phyloP scores from a whole-genome alignment of 2,888 invertebrate species.

The Thyatira batis region DNA sequence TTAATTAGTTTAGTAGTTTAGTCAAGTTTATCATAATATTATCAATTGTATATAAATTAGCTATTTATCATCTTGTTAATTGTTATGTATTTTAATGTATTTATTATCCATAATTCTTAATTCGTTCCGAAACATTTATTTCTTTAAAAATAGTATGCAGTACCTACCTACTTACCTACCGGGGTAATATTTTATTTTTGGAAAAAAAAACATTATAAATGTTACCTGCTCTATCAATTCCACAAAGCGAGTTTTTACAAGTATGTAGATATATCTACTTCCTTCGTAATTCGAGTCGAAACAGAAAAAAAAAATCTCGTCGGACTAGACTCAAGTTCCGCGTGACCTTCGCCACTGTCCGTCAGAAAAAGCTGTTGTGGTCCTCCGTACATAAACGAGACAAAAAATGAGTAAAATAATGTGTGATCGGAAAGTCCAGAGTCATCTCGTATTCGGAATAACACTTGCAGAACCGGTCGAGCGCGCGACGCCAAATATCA shows the following conservation, averaged over 20 bases:
- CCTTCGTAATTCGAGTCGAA: constrained; percentile 56
- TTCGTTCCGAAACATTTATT: too few species aligned
- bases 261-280: too few species aligned
- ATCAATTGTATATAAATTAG: too few species aligned
- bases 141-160: background rate
- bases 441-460: constrained; percentile 78
- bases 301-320: constrained; percentile 53
- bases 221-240: constrained; percentile 47
- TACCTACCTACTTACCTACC: constrained; percentile 1
- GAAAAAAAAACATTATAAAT: constrained; percentile 22
- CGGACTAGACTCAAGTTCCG: constrained; percentile 62
- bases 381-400: constrained; percentile 44
- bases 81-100: too few species aligned
- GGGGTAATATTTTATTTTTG: too few species aligned
- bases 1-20: too few species aligned
- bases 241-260: constrained; percentile 47
- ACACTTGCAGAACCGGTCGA: constrained; percentile 78
- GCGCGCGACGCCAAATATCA: constrained; percentile 70
- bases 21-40: too few species aligned
- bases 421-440: constrained; percentile 77
- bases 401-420: constrained; percentile 46
- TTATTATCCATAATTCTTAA: too few species aligned
- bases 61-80: too few species aligned
- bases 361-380: constrained; percentile 61
- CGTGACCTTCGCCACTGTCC: constrained; percentile 67